Percentiles rank a stretch among this genome's conserved stretches.
Conservation (phyloP, 2,888 invertebrate species). For the Heliconius ismenius region DNA sequence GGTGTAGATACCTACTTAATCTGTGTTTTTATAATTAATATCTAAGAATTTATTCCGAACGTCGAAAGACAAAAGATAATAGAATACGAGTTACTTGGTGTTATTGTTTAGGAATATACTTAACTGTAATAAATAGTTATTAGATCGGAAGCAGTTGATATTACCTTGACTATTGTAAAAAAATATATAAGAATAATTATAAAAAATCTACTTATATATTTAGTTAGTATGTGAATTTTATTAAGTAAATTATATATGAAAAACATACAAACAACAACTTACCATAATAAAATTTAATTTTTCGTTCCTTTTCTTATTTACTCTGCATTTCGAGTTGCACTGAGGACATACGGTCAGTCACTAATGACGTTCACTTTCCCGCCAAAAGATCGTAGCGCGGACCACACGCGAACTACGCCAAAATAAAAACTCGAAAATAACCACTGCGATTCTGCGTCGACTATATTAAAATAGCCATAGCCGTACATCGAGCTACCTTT, state of each 20-base stretch:
- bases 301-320: neutral
- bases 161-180: neutral
- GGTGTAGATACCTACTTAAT: too few relatives aligned
- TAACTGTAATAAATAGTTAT: too few relatives aligned
- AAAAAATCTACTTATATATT: neutral
- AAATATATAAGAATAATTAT: neutral
- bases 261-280: slow-evolving; percentile 21
- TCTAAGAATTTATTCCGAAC: too few relatives aligned
- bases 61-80: too few relatives aligned
- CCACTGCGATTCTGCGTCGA: slow-evolving; percentile 60
- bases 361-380: slow-evolving; percentile 69
- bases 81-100: too few relatives aligned
- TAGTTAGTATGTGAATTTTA: neutral
- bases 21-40: too few relatives aligned
- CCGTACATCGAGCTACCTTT: slow-evolving; percentile 54
- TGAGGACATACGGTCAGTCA: slow-evolving; percentile 59
- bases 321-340: slow-evolving; percentile 51
- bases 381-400: slow-evolving; percentile 70
- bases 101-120: too few relatives aligned
- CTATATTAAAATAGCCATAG: slow-evolving; percentile 75
- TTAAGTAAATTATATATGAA: neutral
- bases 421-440: slow-evolving; percentile 81
- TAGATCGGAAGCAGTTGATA: too few relatives aligned
- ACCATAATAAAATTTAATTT: slow-evolving; percentile 34
- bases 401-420: slow-evolving; percentile 81